phyloP scores from a whole-genome alignment of 2,113 vertebrate species.

The Equus przewalskii region DNA sequence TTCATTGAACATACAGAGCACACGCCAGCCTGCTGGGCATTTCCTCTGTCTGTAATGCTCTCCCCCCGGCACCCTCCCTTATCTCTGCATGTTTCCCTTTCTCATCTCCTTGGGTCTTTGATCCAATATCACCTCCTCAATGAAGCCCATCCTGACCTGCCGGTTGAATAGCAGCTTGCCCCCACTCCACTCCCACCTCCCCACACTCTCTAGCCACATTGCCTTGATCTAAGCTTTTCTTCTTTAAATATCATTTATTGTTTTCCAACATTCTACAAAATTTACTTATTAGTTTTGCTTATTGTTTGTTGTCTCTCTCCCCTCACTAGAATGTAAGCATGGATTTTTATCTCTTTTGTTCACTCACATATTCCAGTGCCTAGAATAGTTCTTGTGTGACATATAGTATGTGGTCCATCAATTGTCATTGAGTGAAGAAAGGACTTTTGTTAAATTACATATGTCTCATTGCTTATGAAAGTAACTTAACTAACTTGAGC shows the following conservation, averaged over 20 bases:
- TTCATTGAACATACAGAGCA: not conserved
- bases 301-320: not conserved
- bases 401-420: not conserved
- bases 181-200: not conserved
- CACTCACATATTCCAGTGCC: not conserved
- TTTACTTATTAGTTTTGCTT: constrained; percentile 18
- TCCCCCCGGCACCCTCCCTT: not conserved
- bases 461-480: constrained; percentile 1
- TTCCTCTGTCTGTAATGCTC: not conserved
- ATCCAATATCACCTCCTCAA: not conserved
- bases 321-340: not conserved
- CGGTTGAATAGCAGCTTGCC: not conserved
- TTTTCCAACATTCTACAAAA: not conserved
- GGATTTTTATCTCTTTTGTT: constrained; percentile 1
- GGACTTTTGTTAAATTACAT: constrained; percentile 21
- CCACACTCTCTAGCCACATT: not conserved
- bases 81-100: not conserved
- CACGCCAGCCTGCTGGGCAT: not conserved
- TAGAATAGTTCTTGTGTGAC: not conserved
- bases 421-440: constrained; percentile 2
- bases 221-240: not conserved
- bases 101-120: not conserved
- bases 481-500: not conserved
- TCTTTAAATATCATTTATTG: not conserved
- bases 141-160: not conserved